Percentiles rank a stretch among this genome's conserved stretches.
These are phyloP conservation scores for Rhizomys pruinosus DNA, from an alignment of 2,113 vertebrate genomes.

Conservation along the genomic window DNA sequence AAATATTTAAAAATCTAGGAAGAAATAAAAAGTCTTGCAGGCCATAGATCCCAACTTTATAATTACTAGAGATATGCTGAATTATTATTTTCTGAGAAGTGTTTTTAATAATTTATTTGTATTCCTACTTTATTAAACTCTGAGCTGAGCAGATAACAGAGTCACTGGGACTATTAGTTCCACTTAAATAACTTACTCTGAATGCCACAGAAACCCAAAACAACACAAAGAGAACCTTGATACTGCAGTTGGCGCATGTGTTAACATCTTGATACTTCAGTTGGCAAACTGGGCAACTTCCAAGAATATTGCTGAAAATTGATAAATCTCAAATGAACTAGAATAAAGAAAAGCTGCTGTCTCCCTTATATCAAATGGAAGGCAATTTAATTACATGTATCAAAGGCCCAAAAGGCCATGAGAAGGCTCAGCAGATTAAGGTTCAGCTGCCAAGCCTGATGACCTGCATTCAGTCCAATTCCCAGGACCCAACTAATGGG, in stretches of 20 bases:
- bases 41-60: not conserved
- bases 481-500: no score
- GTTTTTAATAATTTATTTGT: constrained; percentile 16
- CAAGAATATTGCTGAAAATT: not conserved
- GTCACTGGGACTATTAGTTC: not conserved
- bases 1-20: no score
- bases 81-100: not conserved
- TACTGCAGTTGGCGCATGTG: not conserved
- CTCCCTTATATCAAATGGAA: not conserved
- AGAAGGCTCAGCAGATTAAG: not conserved
- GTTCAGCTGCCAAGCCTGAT: not conserved
- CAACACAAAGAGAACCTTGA: no score
- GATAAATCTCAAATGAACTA: constrained; percentile 25
- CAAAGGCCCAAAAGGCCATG: not conserved
- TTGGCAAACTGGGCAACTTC: not conserved
- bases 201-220: constrained; percentile 15
- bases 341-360: not conserved
- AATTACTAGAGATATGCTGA: not conserved
- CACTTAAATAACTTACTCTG: not conserved
- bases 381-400: not conserved
- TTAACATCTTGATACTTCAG: not conserved
- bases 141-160: constrained; percentile 11
- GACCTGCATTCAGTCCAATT: not conserved
- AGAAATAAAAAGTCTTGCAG: not conserved
- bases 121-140: constrained; percentile 25